Evolutionary conservation across 2,113 vertebrate genomes (phyloP), one percentile per base, ranked within the genome.

Genomic region (Pluvianellus socialis): DNA sequence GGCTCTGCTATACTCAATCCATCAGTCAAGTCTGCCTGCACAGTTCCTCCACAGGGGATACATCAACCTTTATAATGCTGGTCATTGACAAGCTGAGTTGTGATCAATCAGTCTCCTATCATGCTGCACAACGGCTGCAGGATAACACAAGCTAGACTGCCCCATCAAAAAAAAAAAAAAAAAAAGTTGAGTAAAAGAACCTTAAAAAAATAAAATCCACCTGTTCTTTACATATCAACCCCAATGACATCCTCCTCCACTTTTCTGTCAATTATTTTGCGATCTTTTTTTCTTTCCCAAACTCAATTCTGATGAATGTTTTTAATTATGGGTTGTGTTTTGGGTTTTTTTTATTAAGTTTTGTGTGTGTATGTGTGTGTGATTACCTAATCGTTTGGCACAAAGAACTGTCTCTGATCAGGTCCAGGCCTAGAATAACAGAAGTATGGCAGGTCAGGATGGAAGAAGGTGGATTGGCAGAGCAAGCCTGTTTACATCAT

Each of bases 391-490:
- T 68, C 3, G 8, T 62, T 81, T 96, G 97, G 94, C 70, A 62
- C 33, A 56, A 72, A 55, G 40, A 81, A 42, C 44, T 68, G 83
- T 61, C 80, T 90, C 83, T 72, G 70, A 90, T 96, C 62, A 62
- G 86, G 66, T 27, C 45, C 70, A 91, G 84, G 28, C 58, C n/a
- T 82, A 75, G 74, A 85, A 79, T 59, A 92, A 94, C 58, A 89
- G 8, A 62, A 91, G 11, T 66, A 14, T 27, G 32, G 59, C 55
- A 90, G 92, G 62, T 91, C 77, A 82, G 77, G 53, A 40, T 95
- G 81, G 89, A 76, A 82, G 86, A 92, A 92, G 70, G 92, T 95
- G 23, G 62, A 58, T 91, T 94, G 95, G 92, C 94, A 91, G 14
- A 75, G 38, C 50, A 79, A 72, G 18, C 5, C 16, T 77, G 71